phyloP scores from a whole-genome alignment of 1,140 invertebrate species.

The Probaryconus sp. region DNA sequence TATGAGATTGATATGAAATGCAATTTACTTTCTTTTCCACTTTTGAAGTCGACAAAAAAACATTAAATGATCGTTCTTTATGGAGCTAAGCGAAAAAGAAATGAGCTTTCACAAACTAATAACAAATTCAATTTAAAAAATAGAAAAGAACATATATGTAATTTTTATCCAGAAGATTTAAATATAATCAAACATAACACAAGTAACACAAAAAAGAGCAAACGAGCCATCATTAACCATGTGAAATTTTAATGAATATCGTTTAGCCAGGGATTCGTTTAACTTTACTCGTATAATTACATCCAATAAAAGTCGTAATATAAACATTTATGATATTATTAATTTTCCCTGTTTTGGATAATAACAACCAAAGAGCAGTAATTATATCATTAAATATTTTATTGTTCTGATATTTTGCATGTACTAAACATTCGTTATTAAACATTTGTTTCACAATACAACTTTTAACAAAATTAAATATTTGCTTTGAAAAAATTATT shows the following conservation, averaged over 20 bases:
- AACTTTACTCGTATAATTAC: conserved; percentile 28
- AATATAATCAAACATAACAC: conserved; percentile 6
- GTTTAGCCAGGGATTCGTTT: conserved; percentile 6
- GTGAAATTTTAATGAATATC: conserved; percentile 10
- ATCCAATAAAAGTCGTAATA: conserved; percentile 28
- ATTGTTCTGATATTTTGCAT: background rate
- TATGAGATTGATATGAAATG: conserved; percentile 25
- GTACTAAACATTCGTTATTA: background rate
- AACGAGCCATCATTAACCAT: conserved; percentile 20
- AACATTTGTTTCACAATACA: background rate
- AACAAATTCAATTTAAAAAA: no score
- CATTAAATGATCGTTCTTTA: no score
- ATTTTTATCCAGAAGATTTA: no score
- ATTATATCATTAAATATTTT: conserved; percentile 19
- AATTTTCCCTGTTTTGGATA: conserved; percentile 22
- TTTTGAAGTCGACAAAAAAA: no score
- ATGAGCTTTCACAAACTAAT: no score
- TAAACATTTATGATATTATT: conserved; percentile 32
- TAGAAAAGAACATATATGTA: no score
- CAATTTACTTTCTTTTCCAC: conserved; percentile 11
- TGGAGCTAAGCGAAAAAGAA: no score
- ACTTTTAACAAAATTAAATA: no score
- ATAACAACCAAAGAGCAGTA: conserved; percentile 19
- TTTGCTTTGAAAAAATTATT: no score
- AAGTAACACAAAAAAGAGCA: background rate